Conservation (phyloP, 2,113 vertebrate genomes). For the Gobiocypris rarus region DNA sequence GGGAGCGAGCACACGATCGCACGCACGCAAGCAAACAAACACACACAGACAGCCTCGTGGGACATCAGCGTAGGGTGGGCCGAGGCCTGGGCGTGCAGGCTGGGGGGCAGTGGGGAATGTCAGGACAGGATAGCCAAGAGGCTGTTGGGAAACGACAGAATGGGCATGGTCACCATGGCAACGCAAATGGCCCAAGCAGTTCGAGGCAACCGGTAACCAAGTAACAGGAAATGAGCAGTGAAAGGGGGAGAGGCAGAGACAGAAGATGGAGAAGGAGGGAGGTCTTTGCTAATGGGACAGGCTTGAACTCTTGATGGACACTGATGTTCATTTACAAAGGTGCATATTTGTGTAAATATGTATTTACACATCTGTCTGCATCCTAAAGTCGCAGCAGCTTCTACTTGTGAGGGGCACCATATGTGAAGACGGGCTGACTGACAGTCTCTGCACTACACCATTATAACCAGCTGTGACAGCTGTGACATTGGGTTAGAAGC, state of each 20-base stretch:
- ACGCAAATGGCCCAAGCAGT: conserved; percentile 79
- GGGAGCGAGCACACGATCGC: conserved; percentile 57
- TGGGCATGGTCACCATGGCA: conserved; percentile 79
- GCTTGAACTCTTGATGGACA: conserved; percentile 24
- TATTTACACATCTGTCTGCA: conserved; percentile 6
- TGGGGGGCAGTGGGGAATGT: conserved; percentile 52
- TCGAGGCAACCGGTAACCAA: conserved; percentile 81
- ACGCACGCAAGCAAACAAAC: conserved; percentile 65
- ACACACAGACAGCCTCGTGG: conserved; percentile 70
- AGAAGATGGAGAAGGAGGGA: conserved; percentile 37
- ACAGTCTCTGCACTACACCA: not conserved
- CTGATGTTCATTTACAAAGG: not conserved
- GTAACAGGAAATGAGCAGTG: conserved; percentile 80
- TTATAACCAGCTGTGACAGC: not conserved
- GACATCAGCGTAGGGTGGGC: conserved; percentile 60
- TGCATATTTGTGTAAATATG: not conserved
- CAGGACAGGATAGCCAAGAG: conserved; percentile 72
- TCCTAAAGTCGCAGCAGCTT: not conserved
- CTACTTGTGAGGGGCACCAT: not conserved
- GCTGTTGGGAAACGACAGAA: conserved; percentile 77
- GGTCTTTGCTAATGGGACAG: conserved; percentile 35
- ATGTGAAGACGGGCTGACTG: conserved; percentile 22
- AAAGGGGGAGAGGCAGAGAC: conserved; percentile 58
- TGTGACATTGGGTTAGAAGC: not conserved
- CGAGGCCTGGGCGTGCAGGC: conserved; percentile 55